Base-by-base conservation (phyloP, 2,797 vertebrate genomes). In the Sebastes kiyomatsui region DNA sequence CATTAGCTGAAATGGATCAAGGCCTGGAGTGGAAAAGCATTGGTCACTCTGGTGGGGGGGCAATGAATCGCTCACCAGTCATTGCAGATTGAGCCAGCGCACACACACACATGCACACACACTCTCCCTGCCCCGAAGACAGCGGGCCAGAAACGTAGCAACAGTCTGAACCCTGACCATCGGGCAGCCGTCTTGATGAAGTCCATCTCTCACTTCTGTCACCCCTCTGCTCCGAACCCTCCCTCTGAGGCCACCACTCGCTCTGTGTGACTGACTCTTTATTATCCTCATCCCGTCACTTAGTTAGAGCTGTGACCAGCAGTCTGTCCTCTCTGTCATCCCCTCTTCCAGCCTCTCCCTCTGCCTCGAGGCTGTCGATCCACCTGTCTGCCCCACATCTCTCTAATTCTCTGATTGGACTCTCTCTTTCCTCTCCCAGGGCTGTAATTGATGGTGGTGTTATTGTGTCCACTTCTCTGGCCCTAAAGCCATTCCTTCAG, bases 371-470 rank as follows among this genome's bases (percentile, higher is more conserved):
- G 84, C 90, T 88, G 89, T 92, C 90, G 75, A 91, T 93, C 89
- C 87, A 86, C 77, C 84, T 85, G 79, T 81, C 87, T 84, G 75
- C 82, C 83, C 87, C 82, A 80, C 86, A 83, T 89, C 82, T 76
- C 93, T 93, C 86, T 88, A 89, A 90, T 92, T 91, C 92, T 92
- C 88, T 93, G 93, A 94, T 91, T 93, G 89, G 90, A 90, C 82
- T 81, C 83, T 65, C 64, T 67, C 77, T 59, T 60, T 65, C 69
- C 75, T 75, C 87, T 93, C 90, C 81, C 81, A 77, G 79, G 79
- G 88, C 86, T 87, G 66, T 92, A 93, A 95, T 94, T 94, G 90
- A 94, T 94, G 90, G 80, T 79, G 87, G 83, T 92, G 87, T 88
- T 92, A 90, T 91, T 90, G 91, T 94, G 87, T 90, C 88, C 90